These are phyloP conservation scores for Amyelois transitella DNA, from an alignment of 1,140 invertebrate species.

Conservation along the genomic window DNA sequence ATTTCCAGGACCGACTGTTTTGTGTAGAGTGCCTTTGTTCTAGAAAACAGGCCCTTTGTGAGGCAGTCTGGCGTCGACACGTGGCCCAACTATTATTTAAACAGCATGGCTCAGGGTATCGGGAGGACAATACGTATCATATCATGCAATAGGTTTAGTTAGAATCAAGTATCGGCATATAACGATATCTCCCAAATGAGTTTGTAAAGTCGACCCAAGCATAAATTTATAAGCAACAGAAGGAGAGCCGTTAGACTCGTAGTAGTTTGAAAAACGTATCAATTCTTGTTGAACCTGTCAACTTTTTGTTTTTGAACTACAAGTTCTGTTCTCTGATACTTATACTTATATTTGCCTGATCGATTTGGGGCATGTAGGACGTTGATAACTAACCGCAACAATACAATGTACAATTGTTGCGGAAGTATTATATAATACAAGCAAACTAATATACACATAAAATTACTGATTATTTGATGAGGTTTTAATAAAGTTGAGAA, in stretches of 20 bases:
- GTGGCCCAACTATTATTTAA: slow-evolving; percentile 7
- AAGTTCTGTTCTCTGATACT: no score
- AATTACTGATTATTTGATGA: no score
- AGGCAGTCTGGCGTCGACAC: slow-evolving; percentile 5
- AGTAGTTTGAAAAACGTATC: no score
- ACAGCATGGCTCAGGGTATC: not conserved
- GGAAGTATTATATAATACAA: no score
- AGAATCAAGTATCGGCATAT: not conserved
- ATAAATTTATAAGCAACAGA: not conserved
- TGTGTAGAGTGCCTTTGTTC: slow-evolving; percentile 5
- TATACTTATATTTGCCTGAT: no score
- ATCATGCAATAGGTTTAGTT: not conserved
- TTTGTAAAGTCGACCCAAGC: not conserved
- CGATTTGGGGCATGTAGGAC: no score
- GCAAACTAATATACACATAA: no score
- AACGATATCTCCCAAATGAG: not conserved
- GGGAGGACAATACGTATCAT: not conserved
- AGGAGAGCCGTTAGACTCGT: not conserved
- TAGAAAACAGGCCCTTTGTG: slow-evolving; percentile 6
- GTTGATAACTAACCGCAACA: no score
- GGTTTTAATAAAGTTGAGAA: no score
- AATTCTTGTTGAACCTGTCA: no score
- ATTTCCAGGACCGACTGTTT: not conserved
- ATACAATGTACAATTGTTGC: no score
- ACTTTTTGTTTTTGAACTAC: no score